Conservation (phyloP, 92 coral and sea anemone genomes). For the Blastomussa wellsi region DNA sequence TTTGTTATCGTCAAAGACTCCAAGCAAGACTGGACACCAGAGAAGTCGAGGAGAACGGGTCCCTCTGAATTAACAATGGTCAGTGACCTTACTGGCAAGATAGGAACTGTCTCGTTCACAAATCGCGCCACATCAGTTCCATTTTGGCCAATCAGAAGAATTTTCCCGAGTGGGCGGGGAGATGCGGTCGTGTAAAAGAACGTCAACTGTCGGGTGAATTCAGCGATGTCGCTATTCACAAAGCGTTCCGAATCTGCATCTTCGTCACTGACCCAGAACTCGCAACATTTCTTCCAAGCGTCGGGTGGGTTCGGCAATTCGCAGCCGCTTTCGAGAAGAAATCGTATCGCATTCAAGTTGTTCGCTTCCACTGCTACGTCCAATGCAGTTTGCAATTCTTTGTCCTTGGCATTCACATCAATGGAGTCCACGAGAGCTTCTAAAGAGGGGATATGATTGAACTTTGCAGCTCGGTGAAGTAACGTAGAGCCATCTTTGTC, state of each 20-base stretch:
- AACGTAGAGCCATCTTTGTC: constrained; percentile 70
- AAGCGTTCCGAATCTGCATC: constrained; percentile 53
- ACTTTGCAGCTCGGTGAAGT: constrained; percentile 80
- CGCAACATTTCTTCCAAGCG: constrained; percentile 78
- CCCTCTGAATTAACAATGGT: constrained; percentile 73
- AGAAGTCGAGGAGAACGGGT: constrained; percentile 62
- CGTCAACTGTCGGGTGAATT: constrained; percentile 67
- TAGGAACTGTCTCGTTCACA: constrained; percentile 71
- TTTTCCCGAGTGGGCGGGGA: constrained; percentile 58
- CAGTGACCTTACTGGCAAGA: constrained; percentile 63
- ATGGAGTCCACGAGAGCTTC: constrained; percentile 71
- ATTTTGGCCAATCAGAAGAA: constrained; percentile 77
- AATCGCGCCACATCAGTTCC: constrained; percentile 77
- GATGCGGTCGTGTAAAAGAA: constrained; percentile 69
- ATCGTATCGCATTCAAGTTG: constrained; percentile 57
- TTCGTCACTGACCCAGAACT: constrained; percentile 74
- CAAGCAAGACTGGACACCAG: constrained; percentile 61
- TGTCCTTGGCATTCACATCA: constrained; percentile 75
- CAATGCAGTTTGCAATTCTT: constrained; percentile 59
- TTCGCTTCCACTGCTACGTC: constrained; percentile 65
- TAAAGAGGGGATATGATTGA: constrained; percentile 73
- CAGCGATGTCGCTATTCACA: constrained; percentile 58
- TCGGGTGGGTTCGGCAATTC: constrained; percentile 56
- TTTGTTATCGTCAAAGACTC: constrained; percentile 70
- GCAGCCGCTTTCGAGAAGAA: constrained; percentile 68